A percentile compares a stretch with the other conserved stretches of the same genome.
Conservation (phyloP, 1,140 invertebrate genomes). For the Drosophila cardini region DNA sequence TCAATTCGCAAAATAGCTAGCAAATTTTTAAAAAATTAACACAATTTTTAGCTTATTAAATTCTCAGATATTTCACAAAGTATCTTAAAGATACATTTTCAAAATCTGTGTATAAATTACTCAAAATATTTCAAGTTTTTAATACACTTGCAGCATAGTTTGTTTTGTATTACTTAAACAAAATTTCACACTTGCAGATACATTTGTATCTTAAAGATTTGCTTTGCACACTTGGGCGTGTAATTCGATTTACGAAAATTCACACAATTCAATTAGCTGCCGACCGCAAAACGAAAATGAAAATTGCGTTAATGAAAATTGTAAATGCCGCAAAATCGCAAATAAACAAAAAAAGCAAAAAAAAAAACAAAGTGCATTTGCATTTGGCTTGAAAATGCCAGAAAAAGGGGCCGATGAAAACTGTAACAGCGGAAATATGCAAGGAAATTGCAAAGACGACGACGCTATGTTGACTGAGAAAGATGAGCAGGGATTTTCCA, state of each 20-base stretch:
- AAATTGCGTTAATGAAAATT: conserved; percentile 78
- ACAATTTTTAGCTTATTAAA: too few relatives aligned
- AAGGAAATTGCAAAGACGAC: conserved; percentile 70
- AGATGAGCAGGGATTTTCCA: conserved; percentile 5
- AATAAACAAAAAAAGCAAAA: conserved; percentile 19
- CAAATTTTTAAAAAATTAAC: too few relatives aligned
- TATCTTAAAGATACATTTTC: neutral
- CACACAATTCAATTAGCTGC: conserved; percentile 75
- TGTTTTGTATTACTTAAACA: neutral
- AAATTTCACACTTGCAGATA: neutral
- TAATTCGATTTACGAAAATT: conserved; percentile 33
- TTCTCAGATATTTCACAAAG: too few relatives aligned
- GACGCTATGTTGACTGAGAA: conserved; percentile 48
- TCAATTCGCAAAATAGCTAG: too few relatives aligned
- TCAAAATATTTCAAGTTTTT: neutral
- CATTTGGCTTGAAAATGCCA: conserved; percentile 31
- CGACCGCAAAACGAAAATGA: conserved; percentile 50
- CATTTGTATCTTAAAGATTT: conserved; percentile 5
- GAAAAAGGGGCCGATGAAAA: conserved; percentile 67
- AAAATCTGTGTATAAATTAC: neutral
- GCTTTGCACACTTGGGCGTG: neutral
- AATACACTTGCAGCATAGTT: neutral
- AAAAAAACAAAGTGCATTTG: conserved; percentile 31
- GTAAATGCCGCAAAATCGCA: conserved; percentile 43
- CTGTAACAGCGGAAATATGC: conserved; percentile 77